Evolutionary conservation across 1,140 invertebrate species (phyloP), one percentile per base, ranked within the genome.

Genomic region (Dryas iulia): DNA sequence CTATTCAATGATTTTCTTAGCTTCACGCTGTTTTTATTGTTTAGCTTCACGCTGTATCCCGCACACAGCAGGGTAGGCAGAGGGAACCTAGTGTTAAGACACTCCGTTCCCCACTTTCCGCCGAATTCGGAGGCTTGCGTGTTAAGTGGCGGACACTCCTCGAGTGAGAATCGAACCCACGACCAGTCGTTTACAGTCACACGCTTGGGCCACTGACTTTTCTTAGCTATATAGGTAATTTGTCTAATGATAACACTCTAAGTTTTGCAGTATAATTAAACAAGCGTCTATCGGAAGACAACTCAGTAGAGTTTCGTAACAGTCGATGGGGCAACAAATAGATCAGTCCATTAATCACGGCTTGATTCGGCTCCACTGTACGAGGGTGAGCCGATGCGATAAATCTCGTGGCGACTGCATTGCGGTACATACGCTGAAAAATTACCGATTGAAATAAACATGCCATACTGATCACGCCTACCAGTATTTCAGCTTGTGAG

Each of bases 371-470:
- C 68, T 71, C 76, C 77, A 72, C 78, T 63, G 72, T 66, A 52
- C 72, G 80, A 73, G 79, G 77, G 81, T 76, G 74, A 83, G 71
- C 71, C 74, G 66, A 59, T 75, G 79, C 77, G 70, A 87, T 89
- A 89, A 89, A 89, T 89, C 85, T 74, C 59, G 71, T 72, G 69
- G 81, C 80, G 79, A 88, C 82, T 83, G 82, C 83, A 87, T 73
- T 86, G 85, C 84, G 77, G 78, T 79, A 81, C 82, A 75, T 69
- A 74, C 62, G 74, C 78, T 84, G 83, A 86, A 83, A 87, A 86
- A 87, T 84, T 86, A 77, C 81, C 81, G 83, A 89, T 86, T 83
- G 73, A 80, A 88, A 86, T 86, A 85, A 86, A 85, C 84, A 84
- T 81, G 79, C 81, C 82, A 76, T 56, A 59, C 67, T 60, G 78